Evolutionary conservation across 2,113 vertebrate species (phyloP).

Genomic region (Psettodes erumei): DNA sequence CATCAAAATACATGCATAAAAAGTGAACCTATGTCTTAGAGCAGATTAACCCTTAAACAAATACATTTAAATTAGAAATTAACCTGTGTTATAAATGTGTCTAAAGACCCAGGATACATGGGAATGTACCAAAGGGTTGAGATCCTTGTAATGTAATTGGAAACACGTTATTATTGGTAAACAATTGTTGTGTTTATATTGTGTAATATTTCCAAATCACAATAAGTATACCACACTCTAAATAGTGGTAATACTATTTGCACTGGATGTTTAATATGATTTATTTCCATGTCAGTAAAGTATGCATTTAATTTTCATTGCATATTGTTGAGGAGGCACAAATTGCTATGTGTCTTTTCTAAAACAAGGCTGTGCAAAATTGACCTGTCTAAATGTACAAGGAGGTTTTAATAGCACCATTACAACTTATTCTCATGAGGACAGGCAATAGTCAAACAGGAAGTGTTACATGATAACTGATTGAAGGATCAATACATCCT

Average conservation of each 20-base stretch:
- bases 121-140: background rate
- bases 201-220: background rate
- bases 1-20: conserved; percentile 17
- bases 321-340: too few relatives aligned
- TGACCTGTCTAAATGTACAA: background rate
- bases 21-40: conserved; percentile 1
- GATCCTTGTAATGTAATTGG: too few relatives aligned
- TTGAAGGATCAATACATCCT: conserved; percentile 58
- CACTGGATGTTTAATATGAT: background rate
- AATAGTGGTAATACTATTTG: background rate
- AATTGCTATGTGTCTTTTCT: background rate
- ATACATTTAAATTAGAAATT: too few relatives aligned
- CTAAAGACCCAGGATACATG: too few relatives aligned
- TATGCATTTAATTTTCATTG: background rate
- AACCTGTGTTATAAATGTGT: too few relatives aligned
- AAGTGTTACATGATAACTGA: conserved; percentile 49
- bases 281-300: background rate
- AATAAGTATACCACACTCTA: background rate
- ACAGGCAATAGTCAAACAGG: conserved; percentile 39
- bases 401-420: conserved; percentile 41
- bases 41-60: background rate
- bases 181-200: background rate
- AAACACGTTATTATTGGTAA: background rate
- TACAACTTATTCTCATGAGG: conserved; percentile 26
- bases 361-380: background rate